phyloP scores from a whole-genome alignment of 2,113 vertebrate genomes.

The Trogon melanurus region DNA sequence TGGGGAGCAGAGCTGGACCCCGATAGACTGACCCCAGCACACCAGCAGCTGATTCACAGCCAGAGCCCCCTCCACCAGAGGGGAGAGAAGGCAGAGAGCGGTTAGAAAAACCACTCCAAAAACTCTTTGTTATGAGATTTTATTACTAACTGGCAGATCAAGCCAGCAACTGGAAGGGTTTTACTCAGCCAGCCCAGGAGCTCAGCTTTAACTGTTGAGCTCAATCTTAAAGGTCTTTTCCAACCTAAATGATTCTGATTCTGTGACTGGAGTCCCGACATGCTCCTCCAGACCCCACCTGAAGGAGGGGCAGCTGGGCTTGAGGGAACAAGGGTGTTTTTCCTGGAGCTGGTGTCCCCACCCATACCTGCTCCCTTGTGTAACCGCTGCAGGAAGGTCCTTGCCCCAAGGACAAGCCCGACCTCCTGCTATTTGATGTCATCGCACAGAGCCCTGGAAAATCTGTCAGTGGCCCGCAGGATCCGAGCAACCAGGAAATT shows the following conservation, averaged over 20 bases:
- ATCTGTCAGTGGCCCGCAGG: neutral
- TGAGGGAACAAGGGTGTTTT: neutral
- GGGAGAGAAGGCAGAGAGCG: neutral
- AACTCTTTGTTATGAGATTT: neutral
- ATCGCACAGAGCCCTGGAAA: neutral
- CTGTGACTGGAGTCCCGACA: neutral
- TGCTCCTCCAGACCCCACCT: neutral
- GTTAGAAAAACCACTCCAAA: neutral
- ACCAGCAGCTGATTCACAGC: neutral
- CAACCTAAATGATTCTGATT: too few species aligned
- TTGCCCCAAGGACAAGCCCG: neutral
- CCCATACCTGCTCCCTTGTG: rapidly evolving
- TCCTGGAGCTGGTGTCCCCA: neutral
- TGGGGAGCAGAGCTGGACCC: neutral
- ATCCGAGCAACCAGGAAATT: neutral
- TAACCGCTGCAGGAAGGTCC: neutral
- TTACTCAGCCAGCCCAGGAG: neutral
- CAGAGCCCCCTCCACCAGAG: neutral
- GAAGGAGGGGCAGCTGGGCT: neutral
- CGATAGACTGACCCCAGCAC: neutral
- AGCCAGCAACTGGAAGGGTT: neutral
- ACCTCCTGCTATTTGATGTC: neutral
- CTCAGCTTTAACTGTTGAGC: neutral
- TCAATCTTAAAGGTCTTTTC: too few species aligned
- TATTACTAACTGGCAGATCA: neutral